These are phyloP conservation scores for Drosophila nigricruria DNA, from an alignment of 2,888 invertebrate genomes.

Conservation along the genomic window DNA sequence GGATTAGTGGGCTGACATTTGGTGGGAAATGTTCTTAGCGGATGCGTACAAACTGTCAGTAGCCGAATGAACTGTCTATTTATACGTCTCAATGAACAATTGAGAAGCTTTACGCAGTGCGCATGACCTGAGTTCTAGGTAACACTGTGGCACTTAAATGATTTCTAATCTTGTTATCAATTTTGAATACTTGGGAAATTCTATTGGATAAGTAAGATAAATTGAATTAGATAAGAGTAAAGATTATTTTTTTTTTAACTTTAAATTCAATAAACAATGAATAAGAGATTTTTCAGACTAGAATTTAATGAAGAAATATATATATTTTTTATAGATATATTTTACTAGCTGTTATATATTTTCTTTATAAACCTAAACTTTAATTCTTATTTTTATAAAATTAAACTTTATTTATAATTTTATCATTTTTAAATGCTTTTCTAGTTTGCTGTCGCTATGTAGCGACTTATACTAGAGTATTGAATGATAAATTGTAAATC, in stretches of 20 bases:
- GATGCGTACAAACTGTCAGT: conserved; percentile 36
- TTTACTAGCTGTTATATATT: too few species aligned
- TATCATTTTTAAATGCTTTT: too few species aligned
- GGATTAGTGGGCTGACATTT: conserved; percentile 64
- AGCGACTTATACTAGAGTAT: too few species aligned
- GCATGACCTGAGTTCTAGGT: conserved; percentile 46
- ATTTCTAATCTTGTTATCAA: conserved; percentile 18
- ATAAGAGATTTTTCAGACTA: neutral
- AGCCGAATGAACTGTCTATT: conserved; percentile 56
- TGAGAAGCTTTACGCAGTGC: conserved; percentile 39
- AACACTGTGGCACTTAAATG: conserved; percentile 28
- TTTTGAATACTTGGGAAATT: neutral
- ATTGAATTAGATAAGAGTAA: neutral
- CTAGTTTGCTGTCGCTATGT: too few species aligned
- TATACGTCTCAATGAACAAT: conserved; percentile 65
- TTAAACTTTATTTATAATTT: too few species aligned
- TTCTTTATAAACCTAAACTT: too few species aligned
- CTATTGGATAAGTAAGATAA: neutral
- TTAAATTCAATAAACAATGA: neutral
- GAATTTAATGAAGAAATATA: neutral
- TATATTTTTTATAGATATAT: neutral
- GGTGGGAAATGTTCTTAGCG: conserved; percentile 73
- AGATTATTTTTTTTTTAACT: neutral
- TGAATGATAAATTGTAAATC: too few species aligned
- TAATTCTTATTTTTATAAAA: too few species aligned